phyloP scores from a whole-genome alignment of 2,888 invertebrate genomes.

The Neoaliturus tenellus region DNA sequence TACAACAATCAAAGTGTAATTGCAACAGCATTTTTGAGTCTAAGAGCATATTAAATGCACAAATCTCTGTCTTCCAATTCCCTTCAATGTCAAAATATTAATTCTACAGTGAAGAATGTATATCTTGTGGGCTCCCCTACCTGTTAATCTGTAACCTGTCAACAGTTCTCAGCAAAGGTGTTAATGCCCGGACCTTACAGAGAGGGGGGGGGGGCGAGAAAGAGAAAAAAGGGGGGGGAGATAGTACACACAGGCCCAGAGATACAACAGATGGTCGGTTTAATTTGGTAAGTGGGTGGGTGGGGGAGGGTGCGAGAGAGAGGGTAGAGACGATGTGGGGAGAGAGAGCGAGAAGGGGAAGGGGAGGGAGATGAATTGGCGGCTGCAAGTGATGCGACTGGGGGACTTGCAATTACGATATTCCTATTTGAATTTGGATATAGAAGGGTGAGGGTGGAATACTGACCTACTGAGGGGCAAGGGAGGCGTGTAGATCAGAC shows the following conservation, averaged over 20 bases:
- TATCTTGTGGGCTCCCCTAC: background rate
- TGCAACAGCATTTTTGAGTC: too few relatives aligned
- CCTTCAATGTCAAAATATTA: too few relatives aligned
- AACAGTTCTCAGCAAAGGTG: slow-evolving; percentile 15
- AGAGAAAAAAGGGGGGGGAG: background rate
- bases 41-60: too few relatives aligned
- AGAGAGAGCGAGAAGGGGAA: background rate
- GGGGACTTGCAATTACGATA: background rate
- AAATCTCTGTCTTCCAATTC: too few relatives aligned
- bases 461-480: background rate
- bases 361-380: background rate
- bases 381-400: slow-evolving; percentile 27
- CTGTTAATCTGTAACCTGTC: slow-evolving; percentile 9
- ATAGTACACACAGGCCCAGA: background rate
- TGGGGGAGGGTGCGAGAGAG: background rate
- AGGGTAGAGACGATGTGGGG: background rate
- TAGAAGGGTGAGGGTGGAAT: background rate
- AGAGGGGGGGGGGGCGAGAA: background rate
- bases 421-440: background rate
- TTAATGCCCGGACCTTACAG: slow-evolving; percentile 23
- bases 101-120: background rate
- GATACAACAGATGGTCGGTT: slow-evolving; percentile 47
- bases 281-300: slow-evolving; percentile 43
- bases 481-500: too few relatives aligned
- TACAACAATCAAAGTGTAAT: too few relatives aligned